Base-by-base conservation (phyloP, 2,888 invertebrate genomes). In the Lysandra bellargus region DNA sequence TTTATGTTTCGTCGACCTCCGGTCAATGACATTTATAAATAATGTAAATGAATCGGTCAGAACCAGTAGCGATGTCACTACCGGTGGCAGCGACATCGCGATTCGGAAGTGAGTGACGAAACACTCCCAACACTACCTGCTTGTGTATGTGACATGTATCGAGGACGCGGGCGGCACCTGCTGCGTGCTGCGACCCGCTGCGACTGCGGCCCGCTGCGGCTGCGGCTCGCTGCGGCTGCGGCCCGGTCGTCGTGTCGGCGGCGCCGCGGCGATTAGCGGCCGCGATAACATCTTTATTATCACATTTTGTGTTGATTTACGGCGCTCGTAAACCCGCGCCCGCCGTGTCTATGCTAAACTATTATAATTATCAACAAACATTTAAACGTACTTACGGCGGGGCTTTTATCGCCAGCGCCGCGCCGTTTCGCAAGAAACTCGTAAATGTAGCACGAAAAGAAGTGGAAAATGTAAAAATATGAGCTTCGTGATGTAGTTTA, bases 241-340 rank as follows among this genome's bases (percentile, higher is more conserved):
- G 14, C 64, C 64, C 69, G 33, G 69, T 4, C 1, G 69, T 2
- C 64, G 69, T 64, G 69, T 30, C 64, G 7, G 61, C 61, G 9
- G 23, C 61, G 23, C 61, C 23, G 61, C 61, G 60, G 60, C 60
- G 60, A 60, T 60, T 60, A 60, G 60, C 60, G 61, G 7, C 3
- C 64, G 64, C 69, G 69, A 69, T 69, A 69, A 69, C 33, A 69
- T 37, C 33, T 37, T 69, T 69, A 37, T 33, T 37, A 69, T 69
- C 69, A 69, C 69, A 69, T 33, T 69, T 14, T 33, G 69, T 69
- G 69, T 69, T 69, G 69, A 69, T 69, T 69, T 69, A 69, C 69
- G 69, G 23, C 33, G 69, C 33, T 69, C 69, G 69, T 69, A 69
- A 64, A 69, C 12, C 33, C 1, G 12, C 69, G 33, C 33, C 14